A percentile compares a stretch with the other conserved stretches of the same genome.
These are phyloP conservation scores for Austrofundulus limnaeus DNA, from an alignment of 2,113 vertebrate genomes.

Conservation along the genomic window DNA sequence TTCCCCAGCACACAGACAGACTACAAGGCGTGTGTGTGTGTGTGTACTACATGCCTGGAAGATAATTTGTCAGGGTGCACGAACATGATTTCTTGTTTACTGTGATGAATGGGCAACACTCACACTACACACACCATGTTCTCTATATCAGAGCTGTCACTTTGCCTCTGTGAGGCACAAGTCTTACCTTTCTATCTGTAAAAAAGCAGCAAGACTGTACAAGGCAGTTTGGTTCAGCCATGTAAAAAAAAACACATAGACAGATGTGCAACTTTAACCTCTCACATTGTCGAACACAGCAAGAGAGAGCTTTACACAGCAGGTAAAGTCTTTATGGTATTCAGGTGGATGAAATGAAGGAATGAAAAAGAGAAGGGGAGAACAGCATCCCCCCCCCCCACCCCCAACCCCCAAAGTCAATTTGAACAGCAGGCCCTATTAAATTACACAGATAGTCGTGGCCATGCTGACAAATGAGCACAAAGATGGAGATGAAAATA, in stretches of 20 bases:
- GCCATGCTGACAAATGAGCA: constrained; percentile 73
- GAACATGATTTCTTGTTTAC: constrained; percentile 74
- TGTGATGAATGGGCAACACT: constrained; percentile 78
- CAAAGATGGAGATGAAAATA: constrained; percentile 66
- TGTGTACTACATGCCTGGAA: constrained; percentile 54
- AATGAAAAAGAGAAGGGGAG: constrained; percentile 47
- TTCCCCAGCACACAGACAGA: constrained; percentile 39
- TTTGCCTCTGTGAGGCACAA: constrained; percentile 58
- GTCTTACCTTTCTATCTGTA: constrained; percentile 51
- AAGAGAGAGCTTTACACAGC: constrained; percentile 60
- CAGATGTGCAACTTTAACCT: constrained; percentile 32
- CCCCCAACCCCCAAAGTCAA: constrained; percentile 75
- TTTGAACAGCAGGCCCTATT: constrained; percentile 73
- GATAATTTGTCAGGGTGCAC: constrained; percentile 73
- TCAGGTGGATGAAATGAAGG: constrained; percentile 54
- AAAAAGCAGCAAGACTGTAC: constrained; percentile 53
- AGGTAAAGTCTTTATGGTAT: constrained; percentile 67
- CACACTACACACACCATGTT: constrained; percentile 50
- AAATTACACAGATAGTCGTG: constrained; percentile 74
- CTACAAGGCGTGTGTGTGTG: constrained; percentile 41
- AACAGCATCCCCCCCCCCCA: constrained; percentile 65
- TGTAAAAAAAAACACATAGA: constrained; percentile 26
- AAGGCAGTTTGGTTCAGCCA: constrained; percentile 40
- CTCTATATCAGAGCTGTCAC: constrained; percentile 72
- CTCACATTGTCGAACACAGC: constrained; percentile 40